A percentile compares a stretch with the other conserved stretches of the same genome.
Evolutionary conservation across 2,888 invertebrate genomes (phyloP).

Genomic region (Anthrax anthrax): DNA sequence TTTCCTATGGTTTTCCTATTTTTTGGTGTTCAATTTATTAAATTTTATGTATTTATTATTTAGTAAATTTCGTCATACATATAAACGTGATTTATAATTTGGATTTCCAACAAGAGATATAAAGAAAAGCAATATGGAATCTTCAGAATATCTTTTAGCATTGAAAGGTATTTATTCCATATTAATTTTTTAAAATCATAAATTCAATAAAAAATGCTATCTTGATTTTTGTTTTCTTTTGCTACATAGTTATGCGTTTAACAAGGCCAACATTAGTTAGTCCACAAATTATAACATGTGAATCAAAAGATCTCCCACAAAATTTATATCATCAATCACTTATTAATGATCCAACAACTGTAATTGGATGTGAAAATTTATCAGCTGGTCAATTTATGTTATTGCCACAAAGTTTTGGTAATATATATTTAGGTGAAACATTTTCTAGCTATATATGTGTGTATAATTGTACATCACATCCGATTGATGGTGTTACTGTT

Average conservation of each 20-base stretch:
- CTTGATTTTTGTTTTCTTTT: background rate
- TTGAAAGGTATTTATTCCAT: slow-evolving; percentile 24
- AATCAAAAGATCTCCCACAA: slow-evolving; percentile 71
- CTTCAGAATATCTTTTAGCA: slow-evolving; percentile 29
- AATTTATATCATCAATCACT: slow-evolving; percentile 63
- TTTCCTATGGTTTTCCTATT: no score
- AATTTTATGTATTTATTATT: no score
- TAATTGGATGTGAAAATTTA: slow-evolving; percentile 60
- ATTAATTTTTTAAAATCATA: background rate
- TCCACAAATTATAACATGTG: slow-evolving; percentile 67
- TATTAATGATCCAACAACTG: slow-evolving; percentile 71
- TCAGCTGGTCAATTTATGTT: slow-evolving; percentile 82
- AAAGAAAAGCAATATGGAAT: no score
- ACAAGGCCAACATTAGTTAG: slow-evolving; percentile 82
- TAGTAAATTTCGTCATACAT: no score
- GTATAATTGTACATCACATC: slow-evolving; percentile 82
- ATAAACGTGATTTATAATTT: no score
- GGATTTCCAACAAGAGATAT: no score
- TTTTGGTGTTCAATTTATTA: no score
- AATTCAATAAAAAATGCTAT: background rate
- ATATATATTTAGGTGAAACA: slow-evolving; percentile 95
- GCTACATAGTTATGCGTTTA: slow-evolving; percentile 68
- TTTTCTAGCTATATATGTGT: slow-evolving; percentile 96
- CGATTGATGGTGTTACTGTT: slow-evolving; percentile 37
- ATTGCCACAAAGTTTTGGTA: slow-evolving; percentile 93